Conservation (phyloP, 2,113 vertebrate genomes). For the Lathamus discolor region DNA sequence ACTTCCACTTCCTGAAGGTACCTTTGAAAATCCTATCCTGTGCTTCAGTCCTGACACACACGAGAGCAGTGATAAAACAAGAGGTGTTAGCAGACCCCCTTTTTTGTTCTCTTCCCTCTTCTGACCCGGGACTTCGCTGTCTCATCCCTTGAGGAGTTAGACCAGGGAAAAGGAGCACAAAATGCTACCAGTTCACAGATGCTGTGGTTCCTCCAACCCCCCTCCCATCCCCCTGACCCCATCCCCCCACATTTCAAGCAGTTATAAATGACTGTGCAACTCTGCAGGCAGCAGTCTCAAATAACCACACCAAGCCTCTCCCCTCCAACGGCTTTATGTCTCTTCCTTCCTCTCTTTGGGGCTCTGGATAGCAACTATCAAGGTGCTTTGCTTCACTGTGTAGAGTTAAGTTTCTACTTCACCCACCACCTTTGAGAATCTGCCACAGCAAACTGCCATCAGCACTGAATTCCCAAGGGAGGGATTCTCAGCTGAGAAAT, state of each 20-base stretch:
- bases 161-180: neutral
- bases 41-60: neutral
- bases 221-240: constrained; percentile 52
- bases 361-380: constrained; percentile 8
- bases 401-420: constrained; percentile 13
- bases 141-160: neutral
- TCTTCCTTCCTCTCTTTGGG: constrained; percentile 58
- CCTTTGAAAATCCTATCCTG: neutral
- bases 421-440: constrained; percentile 43
- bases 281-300: constrained; percentile 63
- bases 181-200: constrained; percentile 10
- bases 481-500: constrained; percentile 38
- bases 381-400: constrained; percentile 23
- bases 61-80: neutral
- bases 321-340: constrained; percentile 58
- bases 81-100: neutral
- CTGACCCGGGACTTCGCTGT: accelerated
- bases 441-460: neutral
- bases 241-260: constrained; percentile 49
- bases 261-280: constrained; percentile 62
- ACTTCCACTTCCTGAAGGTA: neutral
- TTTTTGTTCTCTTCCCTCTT: neutral
- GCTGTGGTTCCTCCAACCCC: constrained; percentile 24
- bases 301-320: constrained; percentile 63
- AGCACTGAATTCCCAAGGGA: constrained; percentile 53